Percentiles rank a stretch among this genome's conserved stretches.
These are phyloP conservation scores for Sparus aurata DNA, from an alignment of 2,797 vertebrate genomes.

Conservation along the genomic window DNA sequence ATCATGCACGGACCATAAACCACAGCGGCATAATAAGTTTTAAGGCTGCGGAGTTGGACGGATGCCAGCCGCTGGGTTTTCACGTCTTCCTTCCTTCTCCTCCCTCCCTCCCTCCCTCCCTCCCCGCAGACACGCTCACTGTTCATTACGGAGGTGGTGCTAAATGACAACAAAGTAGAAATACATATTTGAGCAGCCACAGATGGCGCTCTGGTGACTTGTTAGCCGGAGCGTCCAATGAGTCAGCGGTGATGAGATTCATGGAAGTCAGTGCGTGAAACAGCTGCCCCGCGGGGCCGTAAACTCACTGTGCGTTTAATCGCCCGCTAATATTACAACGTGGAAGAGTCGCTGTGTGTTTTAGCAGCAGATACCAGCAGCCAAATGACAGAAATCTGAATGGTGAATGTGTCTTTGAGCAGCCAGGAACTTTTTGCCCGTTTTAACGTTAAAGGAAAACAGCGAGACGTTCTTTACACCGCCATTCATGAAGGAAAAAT, in stretches of 20 bases:
- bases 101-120: no score
- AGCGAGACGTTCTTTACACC: neutral
- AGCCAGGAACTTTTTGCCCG: constrained; percentile 6
- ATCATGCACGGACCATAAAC: constrained; percentile 62
- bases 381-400: constrained; percentile 27
- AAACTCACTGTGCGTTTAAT: constrained; percentile 56
- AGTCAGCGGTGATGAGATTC: constrained; percentile 42
- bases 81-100: constrained; percentile 7
- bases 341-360: constrained; percentile 30
- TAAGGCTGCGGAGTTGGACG: constrained; percentile 40
- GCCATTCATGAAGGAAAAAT: neutral
- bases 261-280: constrained; percentile 23
- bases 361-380: constrained; percentile 23
- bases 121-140: constrained; percentile 16
- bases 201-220: constrained; percentile 47
- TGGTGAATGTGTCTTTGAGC: neutral
- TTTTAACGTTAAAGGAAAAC: neutral
- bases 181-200: constrained; percentile 44
- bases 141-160: constrained; percentile 40
- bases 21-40: constrained; percentile 58
- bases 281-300: constrained; percentile 27
- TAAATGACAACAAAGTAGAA: constrained; percentile 54
- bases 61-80: constrained; percentile 39
- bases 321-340: constrained; percentile 22
- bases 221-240: constrained; percentile 36